These are phyloP conservation scores for Melinaea marsaeus DNA, from an alignment of 2,888 invertebrate species.

Conservation along the genomic window DNA sequence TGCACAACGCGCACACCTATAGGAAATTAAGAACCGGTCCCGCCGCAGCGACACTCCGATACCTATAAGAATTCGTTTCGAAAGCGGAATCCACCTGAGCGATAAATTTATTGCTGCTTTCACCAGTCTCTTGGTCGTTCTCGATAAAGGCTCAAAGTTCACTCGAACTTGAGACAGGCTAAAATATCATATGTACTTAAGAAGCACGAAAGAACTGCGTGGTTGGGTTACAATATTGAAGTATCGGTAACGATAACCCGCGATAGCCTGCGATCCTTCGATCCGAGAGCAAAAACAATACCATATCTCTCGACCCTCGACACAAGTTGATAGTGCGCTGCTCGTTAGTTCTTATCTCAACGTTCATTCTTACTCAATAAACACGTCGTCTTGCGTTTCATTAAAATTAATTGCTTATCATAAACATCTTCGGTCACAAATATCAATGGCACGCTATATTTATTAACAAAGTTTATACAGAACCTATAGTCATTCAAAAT, in stretches of 20 bases:
- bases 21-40: slow-evolving; percentile 70
- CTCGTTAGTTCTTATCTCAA: slow-evolving; percentile 22
- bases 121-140: slow-evolving; percentile 45
- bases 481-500: no score
- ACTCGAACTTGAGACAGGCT: not conserved
- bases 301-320: slow-evolving; percentile 38
- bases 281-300: slow-evolving; percentile 35
- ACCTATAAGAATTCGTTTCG: slow-evolving; percentile 69
- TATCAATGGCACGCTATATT: no score
- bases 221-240: slow-evolving; percentile 24
- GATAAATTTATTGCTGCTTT: slow-evolving; percentile 67
- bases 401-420: not conserved
- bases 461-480: no score
- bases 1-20: slow-evolving; percentile 65
- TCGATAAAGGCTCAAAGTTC: slow-evolving; percentile 21
- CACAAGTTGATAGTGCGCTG: slow-evolving; percentile 31
- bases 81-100: slow-evolving; percentile 71
- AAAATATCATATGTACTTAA: not conserved
- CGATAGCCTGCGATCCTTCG: slow-evolving; percentile 32
- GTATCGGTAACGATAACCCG: slow-evolving; percentile 31
- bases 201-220: slow-evolving; percentile 26
- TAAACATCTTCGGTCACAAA: not conserved
- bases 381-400: slow-evolving; percentile 4
- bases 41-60: slow-evolving; percentile 52
- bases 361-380: slow-evolving; percentile 18